Evolutionary conservation across 2,888 invertebrate genomes (phyloP), one percentile per base, ranked within the genome.

Genomic region (Macaria liturata): DNA sequence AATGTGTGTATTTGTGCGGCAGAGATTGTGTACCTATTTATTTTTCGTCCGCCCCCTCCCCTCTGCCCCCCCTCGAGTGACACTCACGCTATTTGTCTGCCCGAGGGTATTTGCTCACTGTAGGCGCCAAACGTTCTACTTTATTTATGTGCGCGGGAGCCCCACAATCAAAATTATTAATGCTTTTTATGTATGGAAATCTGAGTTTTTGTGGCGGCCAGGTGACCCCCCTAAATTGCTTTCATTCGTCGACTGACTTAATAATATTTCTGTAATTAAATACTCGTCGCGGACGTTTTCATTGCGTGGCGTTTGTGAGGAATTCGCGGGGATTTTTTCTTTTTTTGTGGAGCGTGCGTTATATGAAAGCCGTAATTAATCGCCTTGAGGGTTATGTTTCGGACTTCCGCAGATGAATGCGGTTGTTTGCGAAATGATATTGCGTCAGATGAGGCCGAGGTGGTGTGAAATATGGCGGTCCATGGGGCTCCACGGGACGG

Each of bases 211-310:
- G 85, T 86, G 34, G 5, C 34, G 34, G 34, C 34, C 34, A 37
- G 34, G 34, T 37, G 4, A 37, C 34, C 53, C 59, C 69, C 80
- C 82, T 76, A 80, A 85, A 88, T 84, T 81, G 86, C 82, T 84
- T 86, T 85, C 79, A 86, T 86, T 83, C 80, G 83, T 75, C 82
- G 77, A 75, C 76, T 78, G 84, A 86, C 86, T 88, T 87, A 86
- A 88, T 88, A 86, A 81, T 88, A 87, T 86, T 86, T 84, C 81
- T 84, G 88, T 88, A 88, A 89, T 89, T 89, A 88, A 89, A 89
- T 86, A 80, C 80, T 81, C 81, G 75, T 78, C 75, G 75, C 64
- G 74, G 78, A 80, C 77, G 74, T 83, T 84, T 85, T 81, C 80
- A 83, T 78, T 78, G 78, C 77, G 65, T 63, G 30, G 72, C 72